phyloP scores from a whole-genome alignment of 2,888 invertebrate genomes.

The Gymnocheta viridis region DNA sequence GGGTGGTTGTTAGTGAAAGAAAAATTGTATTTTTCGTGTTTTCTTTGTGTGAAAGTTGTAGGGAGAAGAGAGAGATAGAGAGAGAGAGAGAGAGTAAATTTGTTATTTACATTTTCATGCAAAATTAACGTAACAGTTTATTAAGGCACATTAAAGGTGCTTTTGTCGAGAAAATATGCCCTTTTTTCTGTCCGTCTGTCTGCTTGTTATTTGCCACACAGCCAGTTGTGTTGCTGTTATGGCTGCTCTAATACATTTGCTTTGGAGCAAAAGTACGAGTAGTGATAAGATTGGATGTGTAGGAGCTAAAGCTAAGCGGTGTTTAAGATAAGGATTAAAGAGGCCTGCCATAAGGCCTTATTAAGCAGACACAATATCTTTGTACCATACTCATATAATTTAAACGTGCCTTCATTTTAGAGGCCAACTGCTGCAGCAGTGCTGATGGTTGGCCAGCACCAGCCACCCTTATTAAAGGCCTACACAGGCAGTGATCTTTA shows the following conservation, averaged over 20 bases:
- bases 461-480: too few relatives aligned
- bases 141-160: constrained; percentile 45
- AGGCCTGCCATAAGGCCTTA: neutral
- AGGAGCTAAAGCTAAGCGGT: neutral
- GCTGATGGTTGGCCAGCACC: too few relatives aligned
- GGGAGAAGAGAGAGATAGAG: constrained; percentile 2
- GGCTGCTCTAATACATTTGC: neutral
- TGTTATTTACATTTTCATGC: constrained; percentile 53
- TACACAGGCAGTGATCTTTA: too few relatives aligned
- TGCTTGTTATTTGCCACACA: neutral
- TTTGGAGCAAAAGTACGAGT: neutral
- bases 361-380: neutral
- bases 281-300: neutral
- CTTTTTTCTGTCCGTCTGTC: neutral
- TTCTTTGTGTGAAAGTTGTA: neutral
- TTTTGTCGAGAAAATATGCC: constrained; percentile 16
- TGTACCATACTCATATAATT: neutral
- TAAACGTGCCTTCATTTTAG: too few relatives aligned
- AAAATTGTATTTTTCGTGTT: neutral
- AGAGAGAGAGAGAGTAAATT: constrained; percentile 23
- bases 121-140: constrained; percentile 56
- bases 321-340: too few relatives aligned
- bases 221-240: neutral
- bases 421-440: too few relatives aligned
- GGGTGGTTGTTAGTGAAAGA: neutral